Conservation (phyloP, 2,113 vertebrate species). For the Lipotes vexillifer region DNA sequence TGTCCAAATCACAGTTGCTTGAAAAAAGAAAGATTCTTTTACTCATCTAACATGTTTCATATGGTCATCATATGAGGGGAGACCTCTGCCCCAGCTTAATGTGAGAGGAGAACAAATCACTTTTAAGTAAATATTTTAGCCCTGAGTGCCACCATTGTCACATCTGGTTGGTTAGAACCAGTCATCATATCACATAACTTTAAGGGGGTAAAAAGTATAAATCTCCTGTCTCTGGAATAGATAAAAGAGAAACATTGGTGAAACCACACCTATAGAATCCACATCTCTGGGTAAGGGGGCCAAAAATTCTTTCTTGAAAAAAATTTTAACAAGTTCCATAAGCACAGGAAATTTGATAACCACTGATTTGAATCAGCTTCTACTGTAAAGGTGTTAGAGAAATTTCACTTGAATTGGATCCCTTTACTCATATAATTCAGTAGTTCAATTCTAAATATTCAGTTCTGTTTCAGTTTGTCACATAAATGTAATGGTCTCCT, state of each 20-base stretch:
- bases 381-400: not conserved
- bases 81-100: not conserved
- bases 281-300: fast-evolving
- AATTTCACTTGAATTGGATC: not conserved
- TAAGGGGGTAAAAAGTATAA: not conserved
- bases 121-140: not conserved
- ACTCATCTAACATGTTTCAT: not conserved
- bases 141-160: not conserved
- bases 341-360: not conserved
- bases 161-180: not conserved
- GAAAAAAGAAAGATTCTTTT: not conserved
- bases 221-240: not conserved
- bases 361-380: not conserved
- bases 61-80: not conserved
- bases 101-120: not conserved
- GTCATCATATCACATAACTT: not conserved
- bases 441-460: not conserved
- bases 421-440: not conserved
- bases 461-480: not conserved
- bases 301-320: not conserved
- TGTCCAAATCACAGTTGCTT: not conserved
- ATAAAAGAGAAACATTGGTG: not conserved
- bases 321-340: not conserved
- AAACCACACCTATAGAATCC: not conserved
- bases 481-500: not conserved